A percentile compares a stretch with the other conserved stretches of the same genome.
phyloP scores from a whole-genome alignment of 1,140 invertebrate genomes.

The Phocides pigmalion region DNA sequence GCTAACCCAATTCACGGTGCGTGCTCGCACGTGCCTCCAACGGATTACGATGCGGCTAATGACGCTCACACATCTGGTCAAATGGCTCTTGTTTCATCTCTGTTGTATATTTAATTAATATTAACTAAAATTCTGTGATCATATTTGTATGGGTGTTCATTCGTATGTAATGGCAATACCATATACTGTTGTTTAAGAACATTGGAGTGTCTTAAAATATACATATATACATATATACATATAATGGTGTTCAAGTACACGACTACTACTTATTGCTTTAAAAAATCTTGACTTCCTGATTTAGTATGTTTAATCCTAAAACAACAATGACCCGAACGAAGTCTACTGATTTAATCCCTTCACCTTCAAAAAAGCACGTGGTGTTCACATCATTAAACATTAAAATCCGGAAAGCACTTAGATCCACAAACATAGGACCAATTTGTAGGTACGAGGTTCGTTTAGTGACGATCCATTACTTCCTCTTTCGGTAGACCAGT shows the following conservation, averaged over 20 bases:
- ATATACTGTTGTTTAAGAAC: no score
- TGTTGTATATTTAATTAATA: background rate
- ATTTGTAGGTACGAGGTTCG: conserved; percentile 13
- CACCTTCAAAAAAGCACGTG: conserved; percentile 19
- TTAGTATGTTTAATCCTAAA: background rate
- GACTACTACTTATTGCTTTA: no score
- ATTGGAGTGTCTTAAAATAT: no score
- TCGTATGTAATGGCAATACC: no score
- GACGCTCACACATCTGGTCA: conserved; percentile 52
- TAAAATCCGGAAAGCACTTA: conserved; percentile 12
- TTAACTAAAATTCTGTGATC: no score
- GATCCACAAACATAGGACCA: conserved; percentile 12
- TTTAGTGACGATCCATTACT: conserved; percentile 16
- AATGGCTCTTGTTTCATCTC: conserved; percentile 1
- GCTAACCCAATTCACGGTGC: conserved; percentile 68
- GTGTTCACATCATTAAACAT: conserved; percentile 24
- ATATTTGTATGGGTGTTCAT: no score
- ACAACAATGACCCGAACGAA: background rate
- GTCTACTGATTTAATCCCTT: background rate
- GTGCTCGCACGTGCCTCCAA: conserved; percentile 58
- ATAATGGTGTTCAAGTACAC: no score
- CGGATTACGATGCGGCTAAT: conserved; percentile 57
- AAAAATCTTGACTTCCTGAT: no score
- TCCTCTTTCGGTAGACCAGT: conserved; percentile 16
- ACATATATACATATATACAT: no score